Evolutionary conservation across 2,888 invertebrate genomes (phyloP), one percentile per base, ranked within the genome.

Genomic region (Tholera decimalis): DNA sequence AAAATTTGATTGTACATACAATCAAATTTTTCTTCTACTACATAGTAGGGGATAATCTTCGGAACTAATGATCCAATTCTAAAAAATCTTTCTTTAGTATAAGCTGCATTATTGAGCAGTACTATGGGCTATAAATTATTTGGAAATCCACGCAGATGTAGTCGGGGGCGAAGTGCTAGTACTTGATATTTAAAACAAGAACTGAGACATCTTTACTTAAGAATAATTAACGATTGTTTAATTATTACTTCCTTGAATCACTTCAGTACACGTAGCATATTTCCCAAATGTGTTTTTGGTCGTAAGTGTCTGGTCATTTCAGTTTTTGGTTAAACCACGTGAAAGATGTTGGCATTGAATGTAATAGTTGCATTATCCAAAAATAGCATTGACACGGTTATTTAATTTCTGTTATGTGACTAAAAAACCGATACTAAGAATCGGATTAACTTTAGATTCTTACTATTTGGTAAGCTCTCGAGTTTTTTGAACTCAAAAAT

Each of bases 321-420:
- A 57, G 20, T 41, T 54, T 70, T 7, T 47, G 30, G 20, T 24
- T 11, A 47, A 39, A 41, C 41, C 41, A 72, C 56, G 51, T 64
- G 30, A 53, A 56, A 64, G 46, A 22, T 56, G 35, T 69, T 64
- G 64, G 64, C 72, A 71, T 46, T 49, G 35, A 49, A 43, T 55
- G 28, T 47, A 26, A 57, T 11, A 53, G 11, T 43, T 70, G 47
- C 72, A 71, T 15, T 47, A 2, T 9, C 20, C 7, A 20, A 47
- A 56, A 72, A 72, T 57, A 53, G 37, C 24, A n/a, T 18, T 20
- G 9, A 0, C 18, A 24, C 9, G 44, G 11, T 20, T 13, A 44
- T 46, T 35, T 41, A 39, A 51, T 35, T 3, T 46, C 2, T 62
- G 9, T 11, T 55, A 9, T 62, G 11, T 11, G 35, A 9, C 15